These are phyloP conservation scores for Proisotoma minuta DNA, from an alignment of 2,888 invertebrate species.

Conservation along the genomic window DNA sequence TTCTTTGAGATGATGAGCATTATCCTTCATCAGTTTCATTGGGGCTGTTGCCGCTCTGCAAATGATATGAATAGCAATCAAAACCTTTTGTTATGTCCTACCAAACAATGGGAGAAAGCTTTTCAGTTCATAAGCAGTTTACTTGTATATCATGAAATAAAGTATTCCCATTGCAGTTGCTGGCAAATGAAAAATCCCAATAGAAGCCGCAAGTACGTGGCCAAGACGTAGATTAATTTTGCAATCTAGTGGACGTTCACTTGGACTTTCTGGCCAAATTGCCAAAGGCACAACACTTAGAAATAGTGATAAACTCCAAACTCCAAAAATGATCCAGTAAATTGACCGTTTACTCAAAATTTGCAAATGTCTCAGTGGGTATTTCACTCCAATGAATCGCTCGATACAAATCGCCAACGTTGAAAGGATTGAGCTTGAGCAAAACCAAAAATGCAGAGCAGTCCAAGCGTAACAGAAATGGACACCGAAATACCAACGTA, in stretches of 20 bases:
- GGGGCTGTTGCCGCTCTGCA: neutral
- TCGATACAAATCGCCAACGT: constrained; percentile 37
- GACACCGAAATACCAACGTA: constrained; percentile 36
- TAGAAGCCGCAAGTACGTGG: constrained; percentile 28
- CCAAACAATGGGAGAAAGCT: no score
- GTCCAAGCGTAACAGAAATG: constrained; percentile 28
- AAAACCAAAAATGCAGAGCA: constrained; percentile 36
- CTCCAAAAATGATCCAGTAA: constrained; percentile 15
- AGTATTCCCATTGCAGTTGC: constrained; percentile 30
- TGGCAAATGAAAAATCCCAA: constrained; percentile 34
- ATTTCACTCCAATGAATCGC: constrained; percentile 35
- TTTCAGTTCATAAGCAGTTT: no score
- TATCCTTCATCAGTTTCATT: neutral
- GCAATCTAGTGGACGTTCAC: constrained; percentile 16
- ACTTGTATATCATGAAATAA: constrained; percentile 25
- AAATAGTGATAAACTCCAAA: constrained; percentile 24
- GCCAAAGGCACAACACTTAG: constrained; percentile 11
- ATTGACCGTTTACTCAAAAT: constrained; percentile 24
- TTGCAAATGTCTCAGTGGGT: constrained; percentile 22
- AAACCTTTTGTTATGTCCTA: no score
- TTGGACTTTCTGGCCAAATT: constrained; percentile 25
- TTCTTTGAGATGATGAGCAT: neutral
- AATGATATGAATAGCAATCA: neutral
- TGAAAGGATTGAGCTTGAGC: constrained; percentile 35
- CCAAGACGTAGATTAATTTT: constrained; percentile 30